Evolutionary conservation across 2,888 invertebrate genomes (phyloP).

Genomic region (Anticlea derivata): DNA sequence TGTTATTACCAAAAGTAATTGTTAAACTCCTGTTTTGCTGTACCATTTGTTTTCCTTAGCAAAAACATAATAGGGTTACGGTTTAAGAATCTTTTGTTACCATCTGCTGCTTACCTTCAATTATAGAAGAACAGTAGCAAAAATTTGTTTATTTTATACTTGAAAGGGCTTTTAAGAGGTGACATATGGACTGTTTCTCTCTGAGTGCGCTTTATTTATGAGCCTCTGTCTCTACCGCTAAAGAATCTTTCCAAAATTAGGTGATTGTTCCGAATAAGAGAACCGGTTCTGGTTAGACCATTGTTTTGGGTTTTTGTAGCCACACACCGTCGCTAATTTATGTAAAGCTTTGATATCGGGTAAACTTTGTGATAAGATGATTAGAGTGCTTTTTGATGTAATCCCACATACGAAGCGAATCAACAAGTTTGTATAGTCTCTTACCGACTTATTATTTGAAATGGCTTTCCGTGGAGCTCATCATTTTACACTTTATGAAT

Average conservation of each 20-base stretch:
- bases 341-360: constrained; percentile 36
- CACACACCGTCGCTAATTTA: constrained; percentile 65
- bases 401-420: constrained; percentile 20
- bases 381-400: constrained; percentile 35
- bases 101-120: constrained; percentile 69
- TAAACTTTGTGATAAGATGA: constrained; percentile 30
- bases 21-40: constrained; percentile 62
- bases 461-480: constrained; percentile 13
- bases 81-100: constrained; percentile 62
- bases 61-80: constrained; percentile 73
- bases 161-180: constrained; percentile 70
- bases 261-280: constrained; percentile 63
- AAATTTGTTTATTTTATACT: constrained; percentile 80
- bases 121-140: constrained; percentile 71
- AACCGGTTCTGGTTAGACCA: constrained; percentile 37
- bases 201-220: constrained; percentile 70
- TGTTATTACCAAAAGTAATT: constrained; percentile 61
- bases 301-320: constrained; percentile 41
- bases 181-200: constrained; percentile 71
- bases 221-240: constrained; percentile 55
- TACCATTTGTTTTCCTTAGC: constrained; percentile 68
- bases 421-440: constrained; percentile 14
- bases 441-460: constrained; percentile 8
- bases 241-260: constrained; percentile 51
- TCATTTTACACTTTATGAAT: constrained; percentile 11